phyloP scores from a whole-genome alignment of 2,797 vertebrate species.

The Acipenser ruthenus region DNA sequence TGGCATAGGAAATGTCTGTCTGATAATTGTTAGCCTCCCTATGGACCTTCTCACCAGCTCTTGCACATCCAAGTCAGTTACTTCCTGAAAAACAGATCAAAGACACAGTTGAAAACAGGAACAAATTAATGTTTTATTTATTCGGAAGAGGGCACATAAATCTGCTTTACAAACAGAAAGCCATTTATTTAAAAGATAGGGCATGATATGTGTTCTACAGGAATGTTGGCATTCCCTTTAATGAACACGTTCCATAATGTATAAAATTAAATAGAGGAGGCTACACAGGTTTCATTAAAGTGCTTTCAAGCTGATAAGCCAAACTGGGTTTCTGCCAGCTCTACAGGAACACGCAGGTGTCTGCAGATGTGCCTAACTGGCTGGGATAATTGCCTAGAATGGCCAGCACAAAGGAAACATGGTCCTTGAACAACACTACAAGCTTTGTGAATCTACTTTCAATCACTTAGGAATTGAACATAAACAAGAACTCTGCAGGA shows the following conservation, averaged over 20 bases:
- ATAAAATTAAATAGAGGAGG: neutral
- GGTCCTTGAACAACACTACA: neutral
- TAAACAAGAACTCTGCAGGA: too few species aligned
- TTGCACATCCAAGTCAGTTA: slow-evolving; percentile 85
- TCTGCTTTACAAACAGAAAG: too few species aligned
- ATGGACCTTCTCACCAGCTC: slow-evolving; percentile 95
- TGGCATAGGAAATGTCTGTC: slow-evolving; percentile 90
- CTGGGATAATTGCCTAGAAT: neutral
- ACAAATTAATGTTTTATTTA: too few species aligned
- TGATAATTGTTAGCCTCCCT: slow-evolving; percentile 87
- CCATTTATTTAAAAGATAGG: too few species aligned
- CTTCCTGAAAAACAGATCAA: slow-evolving; percentile 67
- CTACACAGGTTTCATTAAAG: neutral
- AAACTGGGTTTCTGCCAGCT: neutral
- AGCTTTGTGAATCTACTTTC: too few species aligned
- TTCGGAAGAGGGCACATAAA: too few species aligned
- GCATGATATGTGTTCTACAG: too few species aligned
- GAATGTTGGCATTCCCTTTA: neutral
- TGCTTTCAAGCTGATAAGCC: neutral
- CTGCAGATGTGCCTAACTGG: neutral
- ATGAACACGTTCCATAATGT: neutral
- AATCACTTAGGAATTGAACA: too few species aligned
- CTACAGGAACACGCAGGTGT: neutral
- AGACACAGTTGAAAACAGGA: neutral
- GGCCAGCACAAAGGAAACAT: neutral